Percentiles rank a stretch among this genome's conserved stretches.
phyloP scores from a whole-genome alignment of 2,888 invertebrate genomes.

The Electrophaes corylata region DNA sequence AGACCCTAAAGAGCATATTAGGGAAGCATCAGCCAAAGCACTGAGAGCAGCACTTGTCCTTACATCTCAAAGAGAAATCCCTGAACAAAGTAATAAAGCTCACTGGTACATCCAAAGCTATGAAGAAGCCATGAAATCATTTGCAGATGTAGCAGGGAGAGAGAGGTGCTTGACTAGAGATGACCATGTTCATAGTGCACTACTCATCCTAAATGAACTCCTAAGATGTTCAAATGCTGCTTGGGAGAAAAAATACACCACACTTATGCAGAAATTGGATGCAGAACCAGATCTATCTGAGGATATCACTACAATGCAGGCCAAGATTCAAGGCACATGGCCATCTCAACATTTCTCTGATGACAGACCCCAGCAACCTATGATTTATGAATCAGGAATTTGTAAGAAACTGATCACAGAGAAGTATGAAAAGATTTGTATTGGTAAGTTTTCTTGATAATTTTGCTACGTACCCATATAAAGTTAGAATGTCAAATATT shows the following conservation, averaged over 20 bases:
- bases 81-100: slow-evolving; percentile 93
- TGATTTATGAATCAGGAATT: slow-evolving; percentile 90
- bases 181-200: slow-evolving; percentile 95
- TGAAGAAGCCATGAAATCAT: slow-evolving; percentile 92
- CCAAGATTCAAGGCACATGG: slow-evolving; percentile 71
- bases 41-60: slow-evolving; percentile 96
- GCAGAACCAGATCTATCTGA: slow-evolving; percentile 74
- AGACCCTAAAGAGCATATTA: slow-evolving; percentile 95
- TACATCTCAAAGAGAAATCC: slow-evolving; percentile 96
- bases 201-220: slow-evolving; percentile 96
- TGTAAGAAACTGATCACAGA: slow-evolving; percentile 93
- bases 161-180: slow-evolving; percentile 91
- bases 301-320: slow-evolving; percentile 81
- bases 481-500: not conserved
- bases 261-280: slow-evolving; percentile 86
- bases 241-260: slow-evolving; percentile 93
- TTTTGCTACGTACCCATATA: not conserved
- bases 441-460: slow-evolving; percentile 57
- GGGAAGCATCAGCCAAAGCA: slow-evolving; percentile 96
- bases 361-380: slow-evolving; percentile 65
- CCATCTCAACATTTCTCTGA: slow-evolving; percentile 58
- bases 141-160: slow-evolving; percentile 84
- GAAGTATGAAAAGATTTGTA: slow-evolving; percentile 92
- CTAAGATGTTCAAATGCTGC: slow-evolving; percentile 94
- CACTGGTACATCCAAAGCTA: slow-evolving; percentile 97